Evolutionary conservation across 1,140 invertebrate species (phyloP), one percentile per base, ranked within the genome.

Genomic region (Bombus pascuorum): DNA sequence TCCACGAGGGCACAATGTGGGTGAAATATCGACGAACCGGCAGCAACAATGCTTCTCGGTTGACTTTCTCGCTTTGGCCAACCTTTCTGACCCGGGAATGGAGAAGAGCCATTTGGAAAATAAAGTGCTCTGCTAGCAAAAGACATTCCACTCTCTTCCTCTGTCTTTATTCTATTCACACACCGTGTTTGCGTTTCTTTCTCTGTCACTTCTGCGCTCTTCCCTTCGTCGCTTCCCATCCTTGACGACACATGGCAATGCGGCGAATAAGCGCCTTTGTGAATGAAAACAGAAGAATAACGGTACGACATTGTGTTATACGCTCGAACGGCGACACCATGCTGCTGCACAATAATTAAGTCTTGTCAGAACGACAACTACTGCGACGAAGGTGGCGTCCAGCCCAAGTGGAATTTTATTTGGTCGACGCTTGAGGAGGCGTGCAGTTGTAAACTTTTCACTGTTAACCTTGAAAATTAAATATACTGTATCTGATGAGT

Each of bases 291-390:
- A 86, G 87, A 89, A 70, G 84, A 76, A 75, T 80, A 73, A 83
- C 66, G 68, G 76, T 89, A 86, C 53, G 78, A 87, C 87, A 83
- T 89, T 88, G 28, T n/a, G 86, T 89, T 89, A 87, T 81, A 81
- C 86, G 75, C 59, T 81, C 76, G 73, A 88, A 80, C 53, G 66
- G 59, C 44, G 81, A 73, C 68, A 83, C 59, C 73, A 66, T 78
- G 80, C 37, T 65, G 80, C 66, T 25, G 73, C 74, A 77, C 32
- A 74, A 79, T 86, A 86, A 86, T 86, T 86, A 86, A 86, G 85
- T 86, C 73, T 57, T 83, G 80, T 53, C 42, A 4, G 66, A 42
- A 34, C n/a, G 37, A 68, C 25, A 44, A 18, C 39, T 13, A 13
- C 4, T 13, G 53, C 9, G 22, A 85, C 18, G 53, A 39, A 59